Percentiles rank a stretch among this genome's conserved stretches.
Evolutionary conservation across 35 echinoderm and acorn worm species (phyloP).

Genomic region (Lytechinus variegatus): DNA sequence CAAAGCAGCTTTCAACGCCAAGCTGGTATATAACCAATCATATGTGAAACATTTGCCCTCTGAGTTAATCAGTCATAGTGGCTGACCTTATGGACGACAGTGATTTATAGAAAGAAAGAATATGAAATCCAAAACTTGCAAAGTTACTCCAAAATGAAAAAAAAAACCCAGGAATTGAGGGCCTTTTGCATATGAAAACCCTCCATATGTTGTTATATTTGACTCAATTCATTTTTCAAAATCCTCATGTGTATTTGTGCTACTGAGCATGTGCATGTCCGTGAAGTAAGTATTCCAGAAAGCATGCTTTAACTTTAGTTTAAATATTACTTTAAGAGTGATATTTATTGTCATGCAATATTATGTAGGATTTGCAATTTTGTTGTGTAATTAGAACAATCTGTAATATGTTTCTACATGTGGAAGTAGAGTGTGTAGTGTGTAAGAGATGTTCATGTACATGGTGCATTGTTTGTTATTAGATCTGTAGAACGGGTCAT

Average conservation of each 20-base stretch:
- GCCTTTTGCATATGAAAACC: no score
- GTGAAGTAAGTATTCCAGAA: background rate
- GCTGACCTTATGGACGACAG: no score
- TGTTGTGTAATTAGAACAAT: background rate
- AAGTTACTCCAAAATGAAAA: no score
- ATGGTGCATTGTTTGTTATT: background rate
- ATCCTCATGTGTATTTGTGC: background rate
- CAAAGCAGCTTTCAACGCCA: no score
- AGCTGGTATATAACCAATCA: no score
- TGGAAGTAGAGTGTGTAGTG: background rate
- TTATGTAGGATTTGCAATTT: background rate
- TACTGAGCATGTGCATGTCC: background rate
- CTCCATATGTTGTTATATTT: no score
- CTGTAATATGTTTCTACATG: background rate
- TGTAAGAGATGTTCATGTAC: background rate
- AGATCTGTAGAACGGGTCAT: background rate
- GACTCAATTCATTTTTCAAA: background rate
- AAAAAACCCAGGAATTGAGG: no score
- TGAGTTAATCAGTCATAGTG: no score
- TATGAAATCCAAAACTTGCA: no score
- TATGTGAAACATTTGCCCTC: no score
- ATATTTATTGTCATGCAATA: background rate
- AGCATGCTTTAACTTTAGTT: background rate
- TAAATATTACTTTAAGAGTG: background rate
- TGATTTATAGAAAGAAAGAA: no score